Evolutionary conservation across 2,797 vertebrate genomes (phyloP).

Genomic region (Hydrocynus forskahlii): DNA sequence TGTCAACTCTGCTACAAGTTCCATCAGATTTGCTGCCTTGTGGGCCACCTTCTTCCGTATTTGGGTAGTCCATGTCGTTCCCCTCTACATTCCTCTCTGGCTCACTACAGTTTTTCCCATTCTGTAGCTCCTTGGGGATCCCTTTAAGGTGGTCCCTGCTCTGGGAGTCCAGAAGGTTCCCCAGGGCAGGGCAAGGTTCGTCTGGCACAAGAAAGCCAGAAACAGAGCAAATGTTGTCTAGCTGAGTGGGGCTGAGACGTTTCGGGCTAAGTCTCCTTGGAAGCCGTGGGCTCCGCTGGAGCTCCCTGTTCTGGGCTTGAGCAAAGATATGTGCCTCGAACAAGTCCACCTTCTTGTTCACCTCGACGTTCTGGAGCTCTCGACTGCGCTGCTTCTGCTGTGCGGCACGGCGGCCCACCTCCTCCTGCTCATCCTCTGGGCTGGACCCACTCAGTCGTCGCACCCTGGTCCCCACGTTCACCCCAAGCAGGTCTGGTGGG

Average conservation of each 20-base stretch:
- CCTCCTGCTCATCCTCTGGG: conserved; percentile 68
- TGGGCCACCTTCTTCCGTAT: conserved; percentile 55
- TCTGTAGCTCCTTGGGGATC: conserved; percentile 70
- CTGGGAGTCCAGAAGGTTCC: conserved; percentile 64
- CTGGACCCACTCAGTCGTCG: conserved; percentile 77
- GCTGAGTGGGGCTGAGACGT: conserved; percentile 38
- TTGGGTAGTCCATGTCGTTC: conserved; percentile 47
- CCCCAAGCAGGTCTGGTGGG: conserved; percentile 75
- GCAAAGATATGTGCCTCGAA: conserved; percentile 92
- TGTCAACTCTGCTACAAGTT: conserved; percentile 37
- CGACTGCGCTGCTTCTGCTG: conserved; percentile 75
- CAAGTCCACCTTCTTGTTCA: conserved; percentile 88
- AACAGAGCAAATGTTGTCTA: neutral
- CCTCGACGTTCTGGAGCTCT: conserved; percentile 93
- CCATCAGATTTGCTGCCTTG: conserved; percentile 58
- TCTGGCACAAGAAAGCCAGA: neutral
- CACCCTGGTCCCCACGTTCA: conserved; percentile 76
- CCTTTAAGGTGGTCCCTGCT: conserved; percentile 52
- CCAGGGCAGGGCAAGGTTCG: neutral
- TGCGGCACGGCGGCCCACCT: conserved; percentile 65
- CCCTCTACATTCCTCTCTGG: conserved; percentile 47
- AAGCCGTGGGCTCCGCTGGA: conserved; percentile 81
- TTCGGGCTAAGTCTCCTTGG: conserved; percentile 67
- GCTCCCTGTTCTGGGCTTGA: conserved; percentile 80
- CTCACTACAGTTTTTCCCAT: conserved; percentile 68